Percentiles rank a stretch among this genome's conserved stretches.
Conservation (phyloP, 2,113 vertebrate species). For the Narcine bancroftii region DNA sequence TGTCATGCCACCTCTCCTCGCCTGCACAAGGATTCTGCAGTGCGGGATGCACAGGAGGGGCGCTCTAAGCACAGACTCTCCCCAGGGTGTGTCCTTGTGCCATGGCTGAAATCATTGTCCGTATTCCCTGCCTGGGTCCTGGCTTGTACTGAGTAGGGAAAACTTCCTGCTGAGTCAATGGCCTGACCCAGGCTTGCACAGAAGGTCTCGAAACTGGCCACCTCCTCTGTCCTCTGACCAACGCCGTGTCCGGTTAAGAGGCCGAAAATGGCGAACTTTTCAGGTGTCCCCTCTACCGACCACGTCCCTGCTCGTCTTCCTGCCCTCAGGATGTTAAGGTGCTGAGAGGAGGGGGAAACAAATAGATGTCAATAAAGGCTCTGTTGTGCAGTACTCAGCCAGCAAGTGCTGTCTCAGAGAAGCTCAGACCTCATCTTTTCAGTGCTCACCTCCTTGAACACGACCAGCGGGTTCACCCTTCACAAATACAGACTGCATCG, state of each 20-base stretch:
- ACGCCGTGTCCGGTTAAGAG: no score
- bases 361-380: constrained; percentile 15
- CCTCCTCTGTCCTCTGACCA: background rate
- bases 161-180: background rate
- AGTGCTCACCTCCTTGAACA: background rate
- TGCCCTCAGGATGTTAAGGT: background rate
- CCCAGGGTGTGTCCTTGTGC: background rate
- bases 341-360: background rate
- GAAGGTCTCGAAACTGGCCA: background rate
- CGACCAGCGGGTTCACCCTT: background rate
- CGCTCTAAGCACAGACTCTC: background rate
- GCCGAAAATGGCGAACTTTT: background rate
- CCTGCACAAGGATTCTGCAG: background rate
- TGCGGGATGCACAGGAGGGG: no score
- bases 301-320: background rate
- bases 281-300: background rate
- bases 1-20: background rate
- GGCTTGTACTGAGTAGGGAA: background rate
- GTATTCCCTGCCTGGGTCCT: no score
- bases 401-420: no score
- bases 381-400: background rate
- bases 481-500: no score
- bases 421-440: background rate
- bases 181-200: background rate
- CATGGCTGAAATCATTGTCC: no score